Evolutionary conservation across 2,113 vertebrate species (phyloP).

Genomic region (Ptychochromis oligacanthus): DNA sequence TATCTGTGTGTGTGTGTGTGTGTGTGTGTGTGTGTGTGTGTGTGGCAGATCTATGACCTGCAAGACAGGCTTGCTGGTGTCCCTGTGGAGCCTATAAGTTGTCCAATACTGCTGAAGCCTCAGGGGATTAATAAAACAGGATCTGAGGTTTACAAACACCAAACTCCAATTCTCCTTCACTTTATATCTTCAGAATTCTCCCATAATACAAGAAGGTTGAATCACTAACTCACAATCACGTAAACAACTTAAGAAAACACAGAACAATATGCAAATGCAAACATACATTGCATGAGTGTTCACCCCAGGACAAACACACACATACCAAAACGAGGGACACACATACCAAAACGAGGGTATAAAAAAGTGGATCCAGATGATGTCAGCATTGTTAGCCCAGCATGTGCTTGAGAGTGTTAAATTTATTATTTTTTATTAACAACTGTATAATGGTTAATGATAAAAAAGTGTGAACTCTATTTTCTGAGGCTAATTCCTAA

Average conservation of each 20-base stretch:
- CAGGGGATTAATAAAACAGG: conserved; percentile 12
- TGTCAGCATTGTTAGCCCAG: background rate
- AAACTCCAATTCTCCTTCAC: background rate
- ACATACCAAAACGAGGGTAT: background rate
- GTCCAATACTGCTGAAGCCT: conserved; percentile 1
- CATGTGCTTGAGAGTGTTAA: background rate
- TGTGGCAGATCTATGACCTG: conserved; percentile 31
- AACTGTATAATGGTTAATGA: background rate
- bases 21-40: background rate
- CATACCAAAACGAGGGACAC: background rate
- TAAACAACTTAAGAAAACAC: background rate
- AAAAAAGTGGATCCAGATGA: background rate
- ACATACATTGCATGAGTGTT: background rate
- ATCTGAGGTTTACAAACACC: conserved; percentile 16
- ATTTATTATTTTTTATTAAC: background rate
- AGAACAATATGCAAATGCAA: background rate
- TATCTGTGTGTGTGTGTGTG: background rate
- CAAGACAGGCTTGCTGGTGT: background rate
- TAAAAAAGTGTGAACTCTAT: background rate
- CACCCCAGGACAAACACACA: conserved; percentile 1
- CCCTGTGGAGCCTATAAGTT: conserved; percentile 27
- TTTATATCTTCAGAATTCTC: conserved; percentile 4
- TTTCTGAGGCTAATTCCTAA: background rate
- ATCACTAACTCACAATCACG: conserved; percentile 18
- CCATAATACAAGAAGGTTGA: background rate